Conservation (phyloP, 2,797 vertebrate genomes). For the Bucorvus abyssinicus region DNA sequence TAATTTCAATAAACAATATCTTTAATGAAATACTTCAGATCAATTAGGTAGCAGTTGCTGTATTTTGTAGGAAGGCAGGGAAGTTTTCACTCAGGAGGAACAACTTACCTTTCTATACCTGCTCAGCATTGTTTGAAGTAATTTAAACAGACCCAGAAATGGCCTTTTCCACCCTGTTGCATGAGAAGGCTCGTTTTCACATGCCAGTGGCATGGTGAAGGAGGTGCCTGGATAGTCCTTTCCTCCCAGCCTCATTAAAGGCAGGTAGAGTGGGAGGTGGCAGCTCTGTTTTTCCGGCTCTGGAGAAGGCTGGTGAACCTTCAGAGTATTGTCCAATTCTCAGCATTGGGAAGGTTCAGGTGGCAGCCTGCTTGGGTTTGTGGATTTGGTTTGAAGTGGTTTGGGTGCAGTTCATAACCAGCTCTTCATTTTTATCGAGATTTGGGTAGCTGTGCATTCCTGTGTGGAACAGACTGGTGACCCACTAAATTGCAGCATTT, state of each 20-base stretch:
- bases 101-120: neutral
- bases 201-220: neutral
- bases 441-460: neutral
- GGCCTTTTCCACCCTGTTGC: neutral
- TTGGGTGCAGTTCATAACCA: neutral
- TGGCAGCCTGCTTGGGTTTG: neutral
- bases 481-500: accelerated
- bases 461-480: neutral
- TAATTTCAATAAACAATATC: neutral
- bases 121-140: neutral
- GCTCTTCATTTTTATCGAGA: neutral
- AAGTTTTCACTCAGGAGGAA: neutral
- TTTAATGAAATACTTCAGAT: neutral
- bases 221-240: neutral
- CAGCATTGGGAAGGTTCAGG: neutral
- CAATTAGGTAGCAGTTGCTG: neutral
- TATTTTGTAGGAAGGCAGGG: neutral
- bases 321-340: neutral
- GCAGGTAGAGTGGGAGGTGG: accelerated
- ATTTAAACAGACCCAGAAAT: neutral
- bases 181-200: neutral
- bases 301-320: accelerated
- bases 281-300: neutral
- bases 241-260: neutral
- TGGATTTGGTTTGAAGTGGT: neutral